phyloP scores from a whole-genome alignment of 2,113 vertebrate genomes.

The Cricetomys ansorgei region DNA sequence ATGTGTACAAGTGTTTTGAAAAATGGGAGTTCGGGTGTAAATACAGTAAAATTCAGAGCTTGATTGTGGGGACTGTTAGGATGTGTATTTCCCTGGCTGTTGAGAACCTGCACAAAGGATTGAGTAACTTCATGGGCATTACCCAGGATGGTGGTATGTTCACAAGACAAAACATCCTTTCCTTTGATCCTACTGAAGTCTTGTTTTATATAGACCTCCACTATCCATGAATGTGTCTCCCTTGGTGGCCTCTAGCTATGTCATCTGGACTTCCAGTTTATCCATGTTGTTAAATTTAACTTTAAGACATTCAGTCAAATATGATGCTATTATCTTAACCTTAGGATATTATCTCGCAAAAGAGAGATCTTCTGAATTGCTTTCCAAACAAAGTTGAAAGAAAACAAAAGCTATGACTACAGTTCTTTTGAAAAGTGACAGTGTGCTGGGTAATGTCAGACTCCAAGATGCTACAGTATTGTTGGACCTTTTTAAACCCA shows the following conservation, averaged over 20 bases:
- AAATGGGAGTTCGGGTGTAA: not conserved
- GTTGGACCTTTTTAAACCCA: not conserved
- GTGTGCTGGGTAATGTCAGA: not conserved
- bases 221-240: not conserved
- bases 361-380: not conserved
- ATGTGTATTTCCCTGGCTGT: not conserved
- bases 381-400: not conserved
- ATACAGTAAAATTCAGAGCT: constrained; percentile 28
- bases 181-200: constrained; percentile 5
- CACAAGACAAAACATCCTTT: not conserved
- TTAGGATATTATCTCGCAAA: not conserved
- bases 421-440: not conserved
- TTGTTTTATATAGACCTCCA: not conserved
- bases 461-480: not conserved
- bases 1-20: not conserved
- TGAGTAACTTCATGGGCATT: not conserved
- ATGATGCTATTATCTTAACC: not conserved
- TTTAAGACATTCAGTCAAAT: not conserved
- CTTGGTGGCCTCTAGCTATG: not conserved
- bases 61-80: not conserved
- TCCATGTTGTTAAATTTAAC: not conserved
- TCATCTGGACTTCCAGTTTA: constrained; percentile 8
- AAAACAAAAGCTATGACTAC: not conserved
- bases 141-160: not conserved
- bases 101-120: constrained; percentile 9